These are phyloP conservation scores for Falco punctatus DNA, from an alignment of 2,113 vertebrate genomes.

Conservation along the genomic window DNA sequence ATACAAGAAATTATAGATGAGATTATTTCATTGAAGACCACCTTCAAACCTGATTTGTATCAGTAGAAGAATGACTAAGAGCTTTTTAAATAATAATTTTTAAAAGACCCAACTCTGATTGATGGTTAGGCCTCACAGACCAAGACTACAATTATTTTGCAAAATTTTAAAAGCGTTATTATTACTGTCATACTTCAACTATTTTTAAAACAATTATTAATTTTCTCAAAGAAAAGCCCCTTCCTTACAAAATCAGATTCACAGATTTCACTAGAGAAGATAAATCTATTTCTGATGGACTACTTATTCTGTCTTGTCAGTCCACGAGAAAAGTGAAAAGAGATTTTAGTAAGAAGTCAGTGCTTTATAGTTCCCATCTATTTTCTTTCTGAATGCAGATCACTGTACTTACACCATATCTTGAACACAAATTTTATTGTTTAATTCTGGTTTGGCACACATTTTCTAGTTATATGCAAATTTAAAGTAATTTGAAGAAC, in stretches of 20 bases:
- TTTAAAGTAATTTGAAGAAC: background rate
- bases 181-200: background rate
- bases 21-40: background rate
- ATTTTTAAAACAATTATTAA: background rate
- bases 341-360: background rate
- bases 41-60: background rate
- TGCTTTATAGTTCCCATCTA: background rate
- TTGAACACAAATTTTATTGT: background rate
- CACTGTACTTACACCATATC: background rate
- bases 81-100: background rate
- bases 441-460: background rate
- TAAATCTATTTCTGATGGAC: background rate
- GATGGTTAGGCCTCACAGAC: background rate
- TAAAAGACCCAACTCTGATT: background rate
- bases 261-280: background rate
- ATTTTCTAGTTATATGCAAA: background rate
- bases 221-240: background rate
- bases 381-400: background rate
- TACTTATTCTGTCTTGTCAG: background rate
- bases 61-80: background rate
- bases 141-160: background rate
- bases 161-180: background rate
- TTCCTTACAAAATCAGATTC: background rate
- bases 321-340: background rate
- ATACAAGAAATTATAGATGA: background rate